Evolutionary conservation across 2,113 vertebrate genomes (phyloP), one percentile per base, ranked within the genome.

Genomic region (Sitta europaea): DNA sequence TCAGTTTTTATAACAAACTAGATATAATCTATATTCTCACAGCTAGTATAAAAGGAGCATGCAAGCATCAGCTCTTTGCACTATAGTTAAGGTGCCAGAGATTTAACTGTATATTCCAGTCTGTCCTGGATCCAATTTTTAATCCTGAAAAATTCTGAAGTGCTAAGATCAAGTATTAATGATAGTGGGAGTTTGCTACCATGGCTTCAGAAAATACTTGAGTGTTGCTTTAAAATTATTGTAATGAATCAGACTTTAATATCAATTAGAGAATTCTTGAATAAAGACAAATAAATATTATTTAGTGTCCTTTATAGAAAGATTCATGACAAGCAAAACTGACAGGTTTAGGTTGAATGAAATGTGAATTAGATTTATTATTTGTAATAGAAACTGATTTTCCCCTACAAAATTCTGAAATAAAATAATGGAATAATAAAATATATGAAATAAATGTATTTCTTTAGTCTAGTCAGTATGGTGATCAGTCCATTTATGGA

Each of bases 381-480:
- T 38, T 85, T 63, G 15, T 36, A 62, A 47, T 62, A 47, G 22
- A 82, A 94, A 61, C 7, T 43, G 13, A 73, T 70, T 79, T 81
- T n/a, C 6, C 20, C 58, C 57, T 55, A 68, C 23, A 84, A 91
- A 95, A 43, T 62, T 96, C 45, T 48, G 54, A 88, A 90, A 97
- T 86, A 33, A 94, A 93, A 80, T 84, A 94, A 89, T 81, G 50
- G 74, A 91, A 88, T 65, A 90, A 95, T 79, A 58, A 90, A 90
- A 75, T 33, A 38, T 2, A 2, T 85, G 29, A 79, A 72, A 76
- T 66, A 65, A 91, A 27, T 1, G 21, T 5, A 1, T 43, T 85
- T 90, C 9, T 86, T 14, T 51, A 82, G 48, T 79, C 21, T 79
- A 68, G 17, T 29, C 14, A 22, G 35, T 50, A 57, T 51, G 22